Evolutionary conservation across 2,888 invertebrate genomes (phyloP), one percentile per base, ranked within the genome.

Genomic region (Colletes collaris): DNA sequence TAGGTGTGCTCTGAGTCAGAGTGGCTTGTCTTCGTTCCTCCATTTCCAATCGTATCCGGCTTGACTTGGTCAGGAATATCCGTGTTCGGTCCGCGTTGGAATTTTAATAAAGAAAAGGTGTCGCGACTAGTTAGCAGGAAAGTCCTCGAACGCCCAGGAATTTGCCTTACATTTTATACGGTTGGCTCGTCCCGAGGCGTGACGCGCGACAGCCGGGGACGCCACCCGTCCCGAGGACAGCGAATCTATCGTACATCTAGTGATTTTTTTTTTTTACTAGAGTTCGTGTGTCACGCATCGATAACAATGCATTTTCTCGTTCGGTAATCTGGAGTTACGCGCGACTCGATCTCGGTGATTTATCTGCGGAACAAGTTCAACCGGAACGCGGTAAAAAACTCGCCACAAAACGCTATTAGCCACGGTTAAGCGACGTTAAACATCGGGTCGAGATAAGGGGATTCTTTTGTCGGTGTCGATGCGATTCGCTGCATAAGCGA

Each of bases 1-100:
- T 87, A 85, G 87, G 87, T 76, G 79, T 64, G 49, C 65, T 78
- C 86, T 82, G 80, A 84, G 58, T 86, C 86, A 87, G 69, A 73
- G n/a, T n/a, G 55, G 6, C 44, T 16, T 52, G 64, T 72, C 58
- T 58, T 62, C 76, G 64, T 56, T 68, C 63, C 65, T 53, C 58
- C 40, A 58, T 80, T 83, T 83, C 71, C 76, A 86, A 82, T 86
- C 64, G 73, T 55, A 69, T 70, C 64, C 78, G 56, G 63, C 59
- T 79, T 78, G 72, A 77, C 76, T 76, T 74, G 77, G 65, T 82
- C 80, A 80, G 68, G 79, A 78, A 79, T 84, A 77, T 72, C 65
- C 63, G 62, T 27, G 65, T 58, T 46, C 40, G 62, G 50, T 19
- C 3, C 37, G 44, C n/a, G 58, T 11, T 59, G 70, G 70, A 67